Evolutionary conservation across 2,797 vertebrate genomes (phyloP).

Genomic region (Propithecus perrieri): DNA sequence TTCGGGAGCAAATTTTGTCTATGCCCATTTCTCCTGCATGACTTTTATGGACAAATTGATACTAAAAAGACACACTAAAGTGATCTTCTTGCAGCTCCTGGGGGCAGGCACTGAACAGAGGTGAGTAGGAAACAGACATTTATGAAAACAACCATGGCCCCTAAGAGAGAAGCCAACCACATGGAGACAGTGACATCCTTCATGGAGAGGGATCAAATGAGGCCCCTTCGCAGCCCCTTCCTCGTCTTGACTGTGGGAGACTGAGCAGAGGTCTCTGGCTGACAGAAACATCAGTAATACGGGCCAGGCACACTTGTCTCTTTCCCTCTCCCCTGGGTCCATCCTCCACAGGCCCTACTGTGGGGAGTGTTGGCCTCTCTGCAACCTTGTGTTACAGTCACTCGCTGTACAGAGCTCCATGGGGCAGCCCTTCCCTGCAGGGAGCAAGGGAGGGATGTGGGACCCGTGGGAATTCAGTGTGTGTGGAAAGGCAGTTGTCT

Average conservation of each 20-base stretch:
- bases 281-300: not conserved
- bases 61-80: not conserved
- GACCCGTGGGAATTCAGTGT: not conserved
- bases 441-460: not conserved
- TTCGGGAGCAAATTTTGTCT: constrained; percentile 53
- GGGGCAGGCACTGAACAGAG: not conserved
- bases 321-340: not conserved
- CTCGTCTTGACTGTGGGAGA: not conserved
- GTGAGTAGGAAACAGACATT: not conserved
- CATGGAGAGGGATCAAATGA: not conserved
- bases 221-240: rapidly evolving
- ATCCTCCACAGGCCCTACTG: not conserved
- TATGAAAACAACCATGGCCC: not conserved
- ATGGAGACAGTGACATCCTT: not conserved
- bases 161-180: not conserved
- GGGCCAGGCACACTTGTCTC: not conserved
- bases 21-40: constrained; percentile 9
- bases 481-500: not conserved
- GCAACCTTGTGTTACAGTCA: not conserved
- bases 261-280: not conserved
- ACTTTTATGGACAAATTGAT: constrained; percentile 53
- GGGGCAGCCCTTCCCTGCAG: not conserved
- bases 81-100: not conserved
- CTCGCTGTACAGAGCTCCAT: not conserved
- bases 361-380: not conserved